Base-by-base conservation (phyloP, 2,113 vertebrate genomes). In the Silurus glanis region DNA sequence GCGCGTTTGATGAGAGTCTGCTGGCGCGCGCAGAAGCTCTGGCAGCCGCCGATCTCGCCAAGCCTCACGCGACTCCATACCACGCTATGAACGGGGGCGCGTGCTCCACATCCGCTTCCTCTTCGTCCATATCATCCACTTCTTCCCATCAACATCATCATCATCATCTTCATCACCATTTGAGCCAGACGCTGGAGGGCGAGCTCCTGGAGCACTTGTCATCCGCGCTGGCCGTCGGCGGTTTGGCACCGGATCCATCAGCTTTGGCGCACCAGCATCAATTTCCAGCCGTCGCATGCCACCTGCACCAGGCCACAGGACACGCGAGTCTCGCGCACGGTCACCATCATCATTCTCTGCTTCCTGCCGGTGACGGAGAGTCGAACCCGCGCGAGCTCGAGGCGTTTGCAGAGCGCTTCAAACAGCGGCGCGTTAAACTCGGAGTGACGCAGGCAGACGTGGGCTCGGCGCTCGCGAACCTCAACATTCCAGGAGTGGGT, bases 11-110 rank as follows among this genome's bases (percentile, higher is more conserved):
- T 96, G 98, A 99, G 97, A 99, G 97, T 95, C 95, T 99, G 95
- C 94, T 99, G 97, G 98, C 98, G 96, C 97, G 98, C 90, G 97
- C 98, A 85, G 98, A 99, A 96, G 98, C 98, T 96, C 96, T 99
- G 95, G 98, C 98, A 92, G 98, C 98, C 76, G 74, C 61, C 61
- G 75, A 47, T 28, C 76, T 37, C 76, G 53, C 55, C 85, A 99
- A 99, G 95, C 97, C 98, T 93, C 97, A 99, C 97, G 97, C 97
- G 82, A 98, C 98, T 88, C 23, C 74, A 87, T 99, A 99, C 95
- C 97, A 98, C 96, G 99, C 97, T 94, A 99, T 99, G 97, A 99
- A 99, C 95, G 97, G 96, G 94, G 67, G 97, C 97, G 93, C 97
- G 69, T 99, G 98, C 95, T 97, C 97, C 84, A 47, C 67, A 6